Evolutionary conservation across 2,113 vertebrate genomes (phyloP).

Genomic region (Mus musculus): DNA sequence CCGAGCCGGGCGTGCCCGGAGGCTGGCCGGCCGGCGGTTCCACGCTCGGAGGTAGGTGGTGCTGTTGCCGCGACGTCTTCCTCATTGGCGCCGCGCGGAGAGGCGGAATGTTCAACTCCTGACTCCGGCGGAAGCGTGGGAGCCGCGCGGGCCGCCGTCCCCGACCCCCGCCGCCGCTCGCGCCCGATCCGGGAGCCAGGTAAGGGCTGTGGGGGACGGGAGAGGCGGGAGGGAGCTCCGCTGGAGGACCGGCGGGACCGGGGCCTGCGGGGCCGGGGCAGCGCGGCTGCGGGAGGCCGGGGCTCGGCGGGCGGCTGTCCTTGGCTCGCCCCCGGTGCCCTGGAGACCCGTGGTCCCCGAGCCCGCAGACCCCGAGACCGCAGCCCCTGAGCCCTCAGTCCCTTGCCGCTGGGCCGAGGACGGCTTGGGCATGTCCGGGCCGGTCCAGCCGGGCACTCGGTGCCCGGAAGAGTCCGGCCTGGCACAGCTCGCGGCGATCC

Average conservation of each 20-base stretch:
- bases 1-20: neutral
- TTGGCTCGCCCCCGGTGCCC: neutral
- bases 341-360: neutral
- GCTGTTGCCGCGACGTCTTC: conserved; percentile 75
- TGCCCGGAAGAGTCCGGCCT: neutral
- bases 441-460: conserved; percentile 51
- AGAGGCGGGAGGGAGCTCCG: conserved; percentile 34
- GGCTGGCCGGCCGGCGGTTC: conserved; percentile 23
- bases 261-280: neutral
- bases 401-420: neutral
- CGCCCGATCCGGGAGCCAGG: conserved; percentile 63
- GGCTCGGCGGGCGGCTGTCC: neutral
- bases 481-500: neutral
- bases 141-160: conserved; percentile 69
- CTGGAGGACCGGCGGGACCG: no score
- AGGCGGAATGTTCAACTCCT: conserved; percentile 82
- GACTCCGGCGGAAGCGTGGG: conserved; percentile 84
- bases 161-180: conserved; percentile 52
- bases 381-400: neutral
- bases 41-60: conserved; percentile 79
- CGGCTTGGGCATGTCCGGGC: conserved; percentile 19
- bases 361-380: neutral
- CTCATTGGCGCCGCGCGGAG: conserved; percentile 82
- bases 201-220: conserved; percentile 19
- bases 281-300: neutral